phyloP scores from a whole-genome alignment of 2,797 vertebrate species.

The Pelochelys cantorii region DNA sequence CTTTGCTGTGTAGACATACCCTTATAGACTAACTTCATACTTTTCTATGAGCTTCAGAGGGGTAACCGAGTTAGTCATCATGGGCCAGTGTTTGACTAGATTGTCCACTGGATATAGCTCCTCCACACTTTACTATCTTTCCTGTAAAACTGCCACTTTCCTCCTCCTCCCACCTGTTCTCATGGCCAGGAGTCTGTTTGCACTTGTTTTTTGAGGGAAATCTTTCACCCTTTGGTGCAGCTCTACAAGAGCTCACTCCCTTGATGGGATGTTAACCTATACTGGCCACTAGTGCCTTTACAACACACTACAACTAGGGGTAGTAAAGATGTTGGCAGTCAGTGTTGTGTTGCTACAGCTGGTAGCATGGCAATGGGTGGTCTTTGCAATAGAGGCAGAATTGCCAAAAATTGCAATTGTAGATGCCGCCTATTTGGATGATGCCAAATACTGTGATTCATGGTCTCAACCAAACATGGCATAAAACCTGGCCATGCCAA shows the following conservation, averaged over 20 bases:
- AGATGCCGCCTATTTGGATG: neutral
- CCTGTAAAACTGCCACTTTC: neutral
- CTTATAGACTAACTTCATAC: no score
- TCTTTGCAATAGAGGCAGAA: neutral
- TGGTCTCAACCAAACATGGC: neutral
- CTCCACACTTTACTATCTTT: neutral
- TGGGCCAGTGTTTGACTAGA: neutral
- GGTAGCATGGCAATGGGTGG: neutral
- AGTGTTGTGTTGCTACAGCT: slow-evolving; percentile 19
- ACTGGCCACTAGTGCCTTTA: neutral
- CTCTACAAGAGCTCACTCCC: neutral
- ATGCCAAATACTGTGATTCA: neutral
- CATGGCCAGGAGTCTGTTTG: neutral
- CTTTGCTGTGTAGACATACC: no score
- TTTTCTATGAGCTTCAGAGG: no score
- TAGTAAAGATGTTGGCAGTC: neutral
- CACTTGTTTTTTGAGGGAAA: neutral
- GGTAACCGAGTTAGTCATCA: neutral
- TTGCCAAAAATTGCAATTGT: neutral
- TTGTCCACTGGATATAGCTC: neutral
- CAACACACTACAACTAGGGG: no score
- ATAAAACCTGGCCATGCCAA: neutral
- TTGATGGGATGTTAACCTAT: neutral
- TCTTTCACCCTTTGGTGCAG: neutral
- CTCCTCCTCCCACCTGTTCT: neutral